Conservation (phyloP, 2,113 vertebrate genomes). For the Herpailurus yagouaroundi region DNA sequence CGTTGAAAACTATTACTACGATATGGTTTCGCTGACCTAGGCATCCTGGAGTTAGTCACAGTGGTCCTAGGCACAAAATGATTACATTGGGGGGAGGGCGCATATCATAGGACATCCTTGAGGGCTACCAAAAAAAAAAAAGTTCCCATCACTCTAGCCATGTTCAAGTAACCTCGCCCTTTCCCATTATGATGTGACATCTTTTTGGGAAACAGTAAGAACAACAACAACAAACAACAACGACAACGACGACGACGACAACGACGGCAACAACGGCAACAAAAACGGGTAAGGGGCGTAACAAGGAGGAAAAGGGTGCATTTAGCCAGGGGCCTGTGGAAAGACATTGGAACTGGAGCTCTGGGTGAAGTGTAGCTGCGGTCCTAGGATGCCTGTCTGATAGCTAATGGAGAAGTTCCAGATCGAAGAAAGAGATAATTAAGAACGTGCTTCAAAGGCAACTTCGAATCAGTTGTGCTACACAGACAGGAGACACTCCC, state of each 20-base stretch:
- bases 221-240: too few relatives aligned
- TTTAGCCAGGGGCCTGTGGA: neutral
- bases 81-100: neutral
- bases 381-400: neutral
- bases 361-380: neutral
- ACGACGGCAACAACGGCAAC: too few relatives aligned
- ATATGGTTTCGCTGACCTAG: neutral
- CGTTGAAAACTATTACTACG: neutral
- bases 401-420: neutral
- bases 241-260: too few relatives aligned
- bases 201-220: neutral
- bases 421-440: constrained; percentile 30
- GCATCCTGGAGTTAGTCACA: neutral
- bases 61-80: neutral
- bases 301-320: neutral
- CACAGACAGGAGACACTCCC: neutral
- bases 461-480: constrained; percentile 5
- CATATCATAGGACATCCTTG: neutral
- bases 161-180: neutral
- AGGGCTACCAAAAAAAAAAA: neutral
- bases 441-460: constrained; percentile 52
- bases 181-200: neutral
- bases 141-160: neutral
- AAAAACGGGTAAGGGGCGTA: neutral
- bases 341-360: neutral